Base-by-base conservation (phyloP, 2,888 invertebrate species). In the Alitta virens region DNA sequence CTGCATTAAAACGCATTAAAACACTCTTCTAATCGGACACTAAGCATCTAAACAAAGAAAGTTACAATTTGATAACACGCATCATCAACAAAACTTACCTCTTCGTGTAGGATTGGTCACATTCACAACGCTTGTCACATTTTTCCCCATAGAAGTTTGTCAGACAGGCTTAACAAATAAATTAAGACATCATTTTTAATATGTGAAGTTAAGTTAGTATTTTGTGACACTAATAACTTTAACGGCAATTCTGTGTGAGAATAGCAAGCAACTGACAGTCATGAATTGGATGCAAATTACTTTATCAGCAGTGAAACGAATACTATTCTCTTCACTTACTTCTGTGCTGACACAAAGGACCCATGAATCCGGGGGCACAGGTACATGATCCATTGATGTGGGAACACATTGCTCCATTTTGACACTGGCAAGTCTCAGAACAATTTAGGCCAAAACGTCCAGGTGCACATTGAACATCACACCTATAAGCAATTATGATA, bases 121-220 rank as follows among this genome's bases (percentile, higher is more conserved):
- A 75, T 63, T 60, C 73, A 67, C 75, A 75, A 42, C 68, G 63
- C 7, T 62, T 61, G 0, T 67, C 67, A 52, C 69, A 69, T 42
- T 71, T 66, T 1, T 71, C 71, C 16, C 72, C 74, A 14, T 74
- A 74, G 43, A 60, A 72, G 33, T 42, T 65, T 57, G 64, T 71
- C 23, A 68, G 68, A 54, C 60, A 60, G n/a, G 52, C 60, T 60
- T 21, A n/a, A n/a, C n/a, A n/a, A n/a, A n/a, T n/a, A 33, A 33
- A 33, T 33, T 33, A 33, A 33, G 7, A 33, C 33, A 33, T 33
- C 12, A 33, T 7, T 33, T 12, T 33, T 33, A 33, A 33, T 33
- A 7, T 33, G 12, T 7, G 12, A n/a, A n/a, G n/a, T n/a, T n/a
- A n/a, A n/a, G n/a, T 33, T 33, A 7, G 33, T 33, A 12, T 33